phyloP scores from a whole-genome alignment of 2,888 invertebrate species.

The Archaeoteleia sp. region DNA sequence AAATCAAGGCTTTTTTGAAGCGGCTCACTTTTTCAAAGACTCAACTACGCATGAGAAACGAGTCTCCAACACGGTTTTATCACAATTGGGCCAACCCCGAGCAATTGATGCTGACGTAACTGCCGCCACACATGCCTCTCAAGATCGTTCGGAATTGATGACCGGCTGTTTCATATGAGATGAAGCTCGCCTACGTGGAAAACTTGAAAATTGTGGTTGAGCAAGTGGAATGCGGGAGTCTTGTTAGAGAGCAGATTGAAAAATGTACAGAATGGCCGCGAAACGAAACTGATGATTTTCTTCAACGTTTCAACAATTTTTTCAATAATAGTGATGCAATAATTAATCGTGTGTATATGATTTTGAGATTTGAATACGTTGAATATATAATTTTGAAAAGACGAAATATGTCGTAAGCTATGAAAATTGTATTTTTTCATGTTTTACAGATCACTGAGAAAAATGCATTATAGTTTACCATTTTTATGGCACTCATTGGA shows the following conservation, averaged over 20 bases:
- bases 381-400: no score
- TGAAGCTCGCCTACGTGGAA: constrained; percentile 14
- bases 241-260: constrained; percentile 5
- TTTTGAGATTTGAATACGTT: no score
- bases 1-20: no score
- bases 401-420: no score
- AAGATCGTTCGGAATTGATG: constrained; percentile 32
- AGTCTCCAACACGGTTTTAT: constrained; percentile 22
- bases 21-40: no score
- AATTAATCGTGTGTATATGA: no score
- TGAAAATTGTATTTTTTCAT: no score
- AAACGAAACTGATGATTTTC: neutral
- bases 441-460: no score
- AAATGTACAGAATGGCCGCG: neutral
- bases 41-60: constrained; percentile 7
- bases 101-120: constrained; percentile 44
- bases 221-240: constrained; percentile 9
- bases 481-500: no score
- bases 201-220: constrained; percentile 20
- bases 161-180: constrained; percentile 23
- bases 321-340: no score
- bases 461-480: no score
- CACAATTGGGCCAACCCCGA: constrained; percentile 30
- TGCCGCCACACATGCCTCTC: constrained; percentile 34
- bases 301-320: no score